These are phyloP conservation scores for Halcyon badia DNA, from an alignment of 2,797 vertebrate genomes.

Conservation along the genomic window DNA sequence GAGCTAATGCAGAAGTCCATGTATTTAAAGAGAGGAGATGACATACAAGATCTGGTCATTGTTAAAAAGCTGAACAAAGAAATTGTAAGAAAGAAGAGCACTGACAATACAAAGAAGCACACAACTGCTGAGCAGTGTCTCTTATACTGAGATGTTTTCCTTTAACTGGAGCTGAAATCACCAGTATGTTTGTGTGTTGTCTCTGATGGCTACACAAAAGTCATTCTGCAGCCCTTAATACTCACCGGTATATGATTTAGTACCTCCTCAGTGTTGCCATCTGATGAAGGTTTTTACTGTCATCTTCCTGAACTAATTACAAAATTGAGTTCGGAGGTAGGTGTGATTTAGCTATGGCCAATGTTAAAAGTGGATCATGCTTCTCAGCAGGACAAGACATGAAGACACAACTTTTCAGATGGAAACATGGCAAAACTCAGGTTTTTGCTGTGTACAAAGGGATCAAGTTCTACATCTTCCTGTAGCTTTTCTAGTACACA, in stretches of 20 bases:
- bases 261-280: background rate
- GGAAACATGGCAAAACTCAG: background rate
- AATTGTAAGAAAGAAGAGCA: background rate
- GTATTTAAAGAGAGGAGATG: background rate
- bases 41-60: conserved; percentile 5
- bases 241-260: background rate
- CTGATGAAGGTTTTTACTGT: background rate
- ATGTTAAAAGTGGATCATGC: background rate
- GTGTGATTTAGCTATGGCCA: background rate
- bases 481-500: background rate
- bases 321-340: background rate
- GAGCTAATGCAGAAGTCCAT: conserved; percentile 21
- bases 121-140: background rate
- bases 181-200: background rate
- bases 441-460: background rate
- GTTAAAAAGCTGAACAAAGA: conserved; percentile 18
- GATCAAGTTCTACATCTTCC: background rate
- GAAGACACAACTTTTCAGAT: background rate
- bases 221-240: background rate
- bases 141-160: background rate
- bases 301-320: background rate
- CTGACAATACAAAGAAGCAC: background rate
- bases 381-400: background rate
- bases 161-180: background rate
- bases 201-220: background rate